phyloP scores from a whole-genome alignment of 2,888 invertebrate genomes.

The Perizoma affinitatum region DNA sequence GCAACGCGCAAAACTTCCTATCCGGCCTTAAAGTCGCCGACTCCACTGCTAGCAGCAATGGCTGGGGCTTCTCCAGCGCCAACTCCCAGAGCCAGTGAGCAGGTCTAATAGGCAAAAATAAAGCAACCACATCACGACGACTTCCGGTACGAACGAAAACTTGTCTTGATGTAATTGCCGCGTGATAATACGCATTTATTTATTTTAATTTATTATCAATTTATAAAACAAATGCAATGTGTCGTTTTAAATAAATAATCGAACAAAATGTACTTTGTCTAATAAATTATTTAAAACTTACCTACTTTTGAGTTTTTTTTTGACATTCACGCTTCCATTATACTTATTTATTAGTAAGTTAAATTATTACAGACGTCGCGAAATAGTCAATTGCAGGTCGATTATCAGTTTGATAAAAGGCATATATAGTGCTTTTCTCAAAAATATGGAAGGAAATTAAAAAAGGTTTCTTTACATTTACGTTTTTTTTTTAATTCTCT shows the following conservation, averaged over 20 bases:
- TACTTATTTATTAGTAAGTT: too few relatives aligned
- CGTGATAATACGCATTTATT: slow-evolving; percentile 53
- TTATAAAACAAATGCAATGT: slow-evolving; percentile 9
- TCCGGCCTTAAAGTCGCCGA: slow-evolving; percentile 44
- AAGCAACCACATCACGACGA: slow-evolving; percentile 77
- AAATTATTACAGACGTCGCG: too few relatives aligned
- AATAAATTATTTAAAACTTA: slow-evolving; percentile 20
- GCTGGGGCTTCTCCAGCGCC: slow-evolving; percentile 63
- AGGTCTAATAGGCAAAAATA: slow-evolving; percentile 20
- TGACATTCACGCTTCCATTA: background rate
- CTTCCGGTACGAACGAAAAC: slow-evolving; percentile 55
- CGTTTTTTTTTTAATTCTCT: too few relatives aligned
- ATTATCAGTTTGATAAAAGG: too few relatives aligned
- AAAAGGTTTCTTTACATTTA: too few relatives aligned
- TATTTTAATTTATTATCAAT: slow-evolving; percentile 42
- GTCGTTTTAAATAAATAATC: slow-evolving; percentile 15
- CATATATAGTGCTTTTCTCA: too few relatives aligned
- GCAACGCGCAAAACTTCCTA: slow-evolving; percentile 55
- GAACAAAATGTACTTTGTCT: slow-evolving; percentile 28
- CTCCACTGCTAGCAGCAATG: slow-evolving; percentile 56
- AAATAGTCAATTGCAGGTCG: too few relatives aligned
- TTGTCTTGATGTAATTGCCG: slow-evolving; percentile 79
- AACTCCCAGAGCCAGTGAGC: slow-evolving; percentile 59
- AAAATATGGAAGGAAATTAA: too few relatives aligned
- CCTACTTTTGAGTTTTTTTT: slow-evolving; percentile 4